phyloP scores from a whole-genome alignment of 2,888 invertebrate species.

The Zele albiditarsus region DNA sequence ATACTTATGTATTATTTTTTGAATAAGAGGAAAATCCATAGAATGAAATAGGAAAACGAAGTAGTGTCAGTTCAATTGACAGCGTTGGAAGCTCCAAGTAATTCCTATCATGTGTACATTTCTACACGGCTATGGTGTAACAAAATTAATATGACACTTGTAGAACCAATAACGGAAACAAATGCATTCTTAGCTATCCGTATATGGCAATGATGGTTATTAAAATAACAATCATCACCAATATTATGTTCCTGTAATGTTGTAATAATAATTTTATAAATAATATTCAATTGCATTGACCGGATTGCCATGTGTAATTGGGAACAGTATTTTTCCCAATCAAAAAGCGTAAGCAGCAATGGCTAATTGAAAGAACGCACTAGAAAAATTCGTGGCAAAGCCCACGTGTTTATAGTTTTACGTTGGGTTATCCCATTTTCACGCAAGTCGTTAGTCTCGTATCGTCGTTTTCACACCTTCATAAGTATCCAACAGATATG shows the following conservation, averaged over 20 bases:
- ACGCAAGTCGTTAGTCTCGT: background rate
- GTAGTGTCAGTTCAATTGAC: background rate
- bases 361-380: background rate
- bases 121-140: background rate
- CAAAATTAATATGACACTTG: background rate
- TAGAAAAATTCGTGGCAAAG: slow-evolving; percentile 24
- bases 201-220: background rate
- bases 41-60: background rate
- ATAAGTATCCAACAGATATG: background rate
- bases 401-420: slow-evolving; percentile 27
- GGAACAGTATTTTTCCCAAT: background rate
- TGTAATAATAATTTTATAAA: background rate
- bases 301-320: background rate
- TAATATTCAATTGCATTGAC: background rate
- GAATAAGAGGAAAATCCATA: background rate
- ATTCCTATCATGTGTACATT: background rate
- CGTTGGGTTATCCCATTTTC: slow-evolving; percentile 20
- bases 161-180: background rate
- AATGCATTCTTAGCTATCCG: background rate
- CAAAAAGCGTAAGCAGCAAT: background rate
- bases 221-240: background rate
- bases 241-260: background rate
- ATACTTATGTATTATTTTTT: background rate
- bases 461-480: background rate
- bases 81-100: background rate